phyloP scores from a whole-genome alignment of 2,888 invertebrate genomes.

The Eulithis testata region DNA sequence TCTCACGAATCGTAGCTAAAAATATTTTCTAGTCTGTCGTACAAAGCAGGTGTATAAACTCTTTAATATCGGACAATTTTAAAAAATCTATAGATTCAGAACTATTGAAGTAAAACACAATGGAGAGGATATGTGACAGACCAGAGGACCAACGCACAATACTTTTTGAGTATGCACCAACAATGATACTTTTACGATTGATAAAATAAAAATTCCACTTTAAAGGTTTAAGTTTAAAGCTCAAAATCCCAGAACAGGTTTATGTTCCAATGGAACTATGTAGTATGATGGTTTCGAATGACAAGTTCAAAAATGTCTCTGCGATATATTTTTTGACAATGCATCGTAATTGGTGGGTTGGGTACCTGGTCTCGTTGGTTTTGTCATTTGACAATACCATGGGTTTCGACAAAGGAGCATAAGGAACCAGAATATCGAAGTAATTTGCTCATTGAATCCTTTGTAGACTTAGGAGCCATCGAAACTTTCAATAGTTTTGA shows the following conservation, averaged over 20 bases:
- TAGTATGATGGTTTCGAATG: constrained; percentile 61
- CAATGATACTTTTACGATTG: constrained; percentile 45
- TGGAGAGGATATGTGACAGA: constrained; percentile 82
- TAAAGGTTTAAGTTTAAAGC: constrained; percentile 39
- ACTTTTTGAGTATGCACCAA: constrained; percentile 65
- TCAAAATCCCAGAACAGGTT: constrained; percentile 42
- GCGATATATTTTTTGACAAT: constrained; percentile 77
- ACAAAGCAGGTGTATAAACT: constrained; percentile 75
- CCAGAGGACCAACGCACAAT: constrained; percentile 76
- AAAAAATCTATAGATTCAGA: constrained; percentile 64
- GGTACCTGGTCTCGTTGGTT: constrained; percentile 80
- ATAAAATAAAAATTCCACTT: constrained; percentile 5
- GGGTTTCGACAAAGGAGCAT: constrained; percentile 66
- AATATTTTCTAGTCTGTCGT: constrained; percentile 42
- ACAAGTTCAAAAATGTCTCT: constrained; percentile 82
- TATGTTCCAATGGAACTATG: constrained; percentile 16
- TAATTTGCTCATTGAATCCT: constrained; percentile 71
- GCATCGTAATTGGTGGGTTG: constrained; percentile 82
- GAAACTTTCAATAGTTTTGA: constrained; percentile 43
- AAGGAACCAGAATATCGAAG: constrained; percentile 69
- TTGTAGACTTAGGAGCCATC: constrained; percentile 53
- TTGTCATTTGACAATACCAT: constrained; percentile 76
- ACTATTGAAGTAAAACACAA: constrained; percentile 77
- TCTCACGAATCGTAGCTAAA: constrained; percentile 46
- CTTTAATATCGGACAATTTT: constrained; percentile 63